Evolutionary conservation across 2,113 vertebrate species (phyloP).

Genomic region (Xiphias gladius): DNA sequence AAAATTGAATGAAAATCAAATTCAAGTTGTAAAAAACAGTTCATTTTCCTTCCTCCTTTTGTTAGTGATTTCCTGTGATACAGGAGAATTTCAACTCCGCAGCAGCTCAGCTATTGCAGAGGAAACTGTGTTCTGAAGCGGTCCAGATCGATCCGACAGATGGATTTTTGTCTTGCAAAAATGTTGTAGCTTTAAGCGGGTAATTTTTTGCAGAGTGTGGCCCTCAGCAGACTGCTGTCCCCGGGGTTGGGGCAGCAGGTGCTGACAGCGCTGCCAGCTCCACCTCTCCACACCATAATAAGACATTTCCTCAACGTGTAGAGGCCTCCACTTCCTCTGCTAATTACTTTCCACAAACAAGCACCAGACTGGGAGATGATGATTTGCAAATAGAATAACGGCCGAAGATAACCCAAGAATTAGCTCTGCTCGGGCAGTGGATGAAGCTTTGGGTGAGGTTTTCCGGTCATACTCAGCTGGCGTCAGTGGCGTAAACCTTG

Average conservation of each 20-base stretch:
- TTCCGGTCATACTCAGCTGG: not conserved
- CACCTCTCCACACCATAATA: constrained; percentile 75
- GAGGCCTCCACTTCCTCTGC: constrained; percentile 71
- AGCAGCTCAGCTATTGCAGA: no score
- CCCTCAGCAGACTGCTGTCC: constrained; percentile 25
- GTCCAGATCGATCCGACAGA: not conserved
- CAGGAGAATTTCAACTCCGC: no score
- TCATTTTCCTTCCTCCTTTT: not conserved
- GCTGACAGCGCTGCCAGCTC: constrained; percentile 57
- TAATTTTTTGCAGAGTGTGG: constrained; percentile 28
- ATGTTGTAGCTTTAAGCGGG: not conserved
- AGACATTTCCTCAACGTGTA: constrained; percentile 56
- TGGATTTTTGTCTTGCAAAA: not conserved
- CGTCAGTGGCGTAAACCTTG: constrained; percentile 14
- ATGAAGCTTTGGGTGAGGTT: not conserved
- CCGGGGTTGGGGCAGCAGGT: constrained; percentile 63
- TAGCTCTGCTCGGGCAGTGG: constrained; percentile 4
- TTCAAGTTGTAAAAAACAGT: not conserved
- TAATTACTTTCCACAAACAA: constrained; percentile 68
- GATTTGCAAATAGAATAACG: constrained; percentile 70
- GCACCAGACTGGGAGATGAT: constrained; percentile 57
- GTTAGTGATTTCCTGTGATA: not conserved
- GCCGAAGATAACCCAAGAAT: constrained; percentile 40
- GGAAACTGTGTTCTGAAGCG: not conserved
- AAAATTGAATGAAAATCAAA: not conserved